phyloP scores from a whole-genome alignment of 2,888 invertebrate genomes.

The Hirtodrosophila cameraria region DNA sequence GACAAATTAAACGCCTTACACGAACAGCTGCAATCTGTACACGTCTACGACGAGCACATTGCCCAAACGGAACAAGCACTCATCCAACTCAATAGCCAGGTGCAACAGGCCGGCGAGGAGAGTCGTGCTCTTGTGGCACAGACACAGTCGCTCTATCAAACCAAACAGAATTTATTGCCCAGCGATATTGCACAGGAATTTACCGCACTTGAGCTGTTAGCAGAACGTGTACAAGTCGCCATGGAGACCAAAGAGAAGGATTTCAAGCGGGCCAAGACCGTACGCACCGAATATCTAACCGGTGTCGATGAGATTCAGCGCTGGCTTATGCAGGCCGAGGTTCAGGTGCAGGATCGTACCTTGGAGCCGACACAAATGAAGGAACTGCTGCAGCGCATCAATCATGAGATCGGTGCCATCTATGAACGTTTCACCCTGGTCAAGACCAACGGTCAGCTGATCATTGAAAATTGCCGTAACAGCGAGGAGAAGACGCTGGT shows the following conservation, averaged over 20 bases:
- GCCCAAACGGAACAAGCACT: constrained; percentile 87
- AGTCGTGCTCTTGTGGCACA: constrained; percentile 87
- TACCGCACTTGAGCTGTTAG: constrained; percentile 91
- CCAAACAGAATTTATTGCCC: constrained; percentile 87
- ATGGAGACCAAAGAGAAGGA: constrained; percentile 95
- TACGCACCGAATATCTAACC: constrained; percentile 90
- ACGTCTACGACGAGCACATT: constrained; percentile 91
- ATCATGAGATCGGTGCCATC: constrained; percentile 89
- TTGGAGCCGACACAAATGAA: constrained; percentile 91
- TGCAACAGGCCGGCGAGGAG: constrained; percentile 86
- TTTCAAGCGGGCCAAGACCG: constrained; percentile 93
- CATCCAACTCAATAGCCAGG: constrained; percentile 86
- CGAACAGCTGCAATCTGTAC: constrained; percentile 88
- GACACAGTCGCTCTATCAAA: constrained; percentile 87
- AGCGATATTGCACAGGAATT: constrained; percentile 92
- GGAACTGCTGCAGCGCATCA: constrained; percentile 90
- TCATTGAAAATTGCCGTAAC: constrained; percentile 92
- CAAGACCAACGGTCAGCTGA: constrained; percentile 90
- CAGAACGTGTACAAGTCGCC: constrained; percentile 90
- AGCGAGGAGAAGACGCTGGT: constrained; percentile 91
- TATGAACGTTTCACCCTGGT: constrained; percentile 91
- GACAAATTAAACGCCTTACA: constrained; percentile 88
- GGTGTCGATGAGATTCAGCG: constrained; percentile 92
- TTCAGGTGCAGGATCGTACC: constrained; percentile 92
- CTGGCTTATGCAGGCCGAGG: constrained; percentile 93